phyloP scores from a whole-genome alignment of 2,888 invertebrate genomes.

The Drosophila aldrichi region DNA sequence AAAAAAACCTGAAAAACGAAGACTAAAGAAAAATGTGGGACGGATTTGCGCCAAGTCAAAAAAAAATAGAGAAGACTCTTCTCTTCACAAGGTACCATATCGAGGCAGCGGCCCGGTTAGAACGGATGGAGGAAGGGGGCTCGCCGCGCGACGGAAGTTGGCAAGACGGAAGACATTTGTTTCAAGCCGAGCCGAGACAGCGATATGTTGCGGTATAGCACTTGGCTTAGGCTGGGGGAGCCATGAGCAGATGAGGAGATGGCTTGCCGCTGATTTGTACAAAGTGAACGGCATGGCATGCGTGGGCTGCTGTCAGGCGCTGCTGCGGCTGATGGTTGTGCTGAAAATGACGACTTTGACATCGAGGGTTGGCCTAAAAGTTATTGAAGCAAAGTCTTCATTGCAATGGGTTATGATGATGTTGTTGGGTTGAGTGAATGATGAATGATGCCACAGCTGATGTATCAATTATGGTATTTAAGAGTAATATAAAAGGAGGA shows the following conservation, averaged over 20 bases:
- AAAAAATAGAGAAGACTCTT: conserved; percentile 15
- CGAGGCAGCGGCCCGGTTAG: conserved; percentile 10
- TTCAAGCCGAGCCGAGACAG: conserved; percentile 48
- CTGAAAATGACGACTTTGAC: conserved; percentile 47
- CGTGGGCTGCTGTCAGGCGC: conserved; percentile 42
- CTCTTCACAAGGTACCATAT: conserved; percentile 50
- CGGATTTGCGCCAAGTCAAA: conserved; percentile 57
- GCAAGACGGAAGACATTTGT: conserved; percentile 74
- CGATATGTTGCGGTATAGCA: conserved; percentile 26
- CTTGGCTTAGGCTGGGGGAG: conserved; percentile 6
- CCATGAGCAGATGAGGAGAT: background rate
- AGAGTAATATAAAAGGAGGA: background rate
- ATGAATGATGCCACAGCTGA: conserved; percentile 41
- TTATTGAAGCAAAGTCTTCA: conserved; percentile 12
- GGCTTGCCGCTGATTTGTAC: conserved; percentile 58
- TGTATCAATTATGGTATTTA: conserved; percentile 38
- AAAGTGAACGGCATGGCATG: conserved; percentile 51
- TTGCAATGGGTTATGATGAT: conserved; percentile 39
- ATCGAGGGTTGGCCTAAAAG: conserved; percentile 64
- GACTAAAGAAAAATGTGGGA: conserved; percentile 49
- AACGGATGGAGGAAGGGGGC: background rate
- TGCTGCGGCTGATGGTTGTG: conserved; percentile 41
- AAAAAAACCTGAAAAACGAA: conserved; percentile 15
- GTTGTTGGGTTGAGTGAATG: conserved; percentile 15
- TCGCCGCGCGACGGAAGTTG: conserved; percentile 52